Evolutionary conservation across 2,113 vertebrate species (phyloP).

Genomic region (Probosciger aterrimus): DNA sequence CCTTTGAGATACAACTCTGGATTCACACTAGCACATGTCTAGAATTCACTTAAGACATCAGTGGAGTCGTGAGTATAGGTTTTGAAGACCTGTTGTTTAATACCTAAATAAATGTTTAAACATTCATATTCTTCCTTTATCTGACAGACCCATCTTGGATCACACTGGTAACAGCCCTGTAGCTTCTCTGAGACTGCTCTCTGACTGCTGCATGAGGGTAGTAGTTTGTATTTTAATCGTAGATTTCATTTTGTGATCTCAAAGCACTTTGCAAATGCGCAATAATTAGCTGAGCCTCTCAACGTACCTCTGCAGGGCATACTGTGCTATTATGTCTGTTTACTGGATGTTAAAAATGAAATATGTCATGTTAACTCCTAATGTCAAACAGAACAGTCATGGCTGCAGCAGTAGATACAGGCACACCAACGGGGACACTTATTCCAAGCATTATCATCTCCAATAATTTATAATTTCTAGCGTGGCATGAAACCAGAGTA

Average conservation of each 20-base stretch:
- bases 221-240: neutral
- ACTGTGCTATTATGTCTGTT: neutral
- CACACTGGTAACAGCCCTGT: neutral
- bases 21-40: neutral
- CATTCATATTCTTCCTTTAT: neutral
- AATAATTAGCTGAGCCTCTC: neutral
- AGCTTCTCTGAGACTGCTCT: neutral
- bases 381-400: neutral
- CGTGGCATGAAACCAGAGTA: neutral
- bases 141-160: neutral
- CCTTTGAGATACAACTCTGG: neutral
- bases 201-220: neutral
- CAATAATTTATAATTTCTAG: neutral
- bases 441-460: neutral
- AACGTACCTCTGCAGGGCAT: neutral
- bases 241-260: neutral
- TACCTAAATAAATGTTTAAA: constrained; percentile 23
- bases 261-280: neutral
- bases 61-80: neutral
- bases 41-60: neutral
- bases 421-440: neutral
- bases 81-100: neutral
- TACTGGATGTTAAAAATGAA: neutral
- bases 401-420: neutral
- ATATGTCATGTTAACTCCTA: neutral